Evolutionary conservation across 2,113 vertebrate genomes (phyloP).

Genomic region (Naja naja): DNA sequence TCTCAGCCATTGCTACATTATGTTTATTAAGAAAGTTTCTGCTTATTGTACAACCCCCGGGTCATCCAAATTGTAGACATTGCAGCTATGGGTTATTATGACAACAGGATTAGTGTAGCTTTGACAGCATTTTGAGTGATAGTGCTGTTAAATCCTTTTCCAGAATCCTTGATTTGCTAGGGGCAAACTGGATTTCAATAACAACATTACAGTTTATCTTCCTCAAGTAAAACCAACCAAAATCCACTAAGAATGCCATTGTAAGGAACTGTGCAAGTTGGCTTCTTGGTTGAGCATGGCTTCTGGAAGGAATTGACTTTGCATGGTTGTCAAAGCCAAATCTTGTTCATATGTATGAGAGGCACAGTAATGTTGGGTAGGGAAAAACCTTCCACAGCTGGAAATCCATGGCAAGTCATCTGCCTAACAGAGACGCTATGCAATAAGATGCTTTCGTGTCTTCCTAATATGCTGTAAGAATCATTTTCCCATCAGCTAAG

Average conservation of each 20-base stretch:
- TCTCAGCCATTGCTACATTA: background rate
- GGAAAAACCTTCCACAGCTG: conserved; percentile 46
- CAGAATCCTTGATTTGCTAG: background rate
- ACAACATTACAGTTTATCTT: background rate
- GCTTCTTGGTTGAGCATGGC: background rate
- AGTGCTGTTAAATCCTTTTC: background rate
- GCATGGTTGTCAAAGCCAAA: background rate
- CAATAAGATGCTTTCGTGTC: conserved; percentile 58
- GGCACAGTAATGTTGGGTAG: background rate
- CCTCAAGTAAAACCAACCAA: background rate
- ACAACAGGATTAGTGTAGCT: background rate
- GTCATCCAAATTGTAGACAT: background rate
- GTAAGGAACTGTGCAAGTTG: background rate
- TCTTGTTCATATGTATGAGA: background rate
- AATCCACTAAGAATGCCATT: background rate
- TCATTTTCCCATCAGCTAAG: conserved; percentile 53
- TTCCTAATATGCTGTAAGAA: conserved; percentile 53
- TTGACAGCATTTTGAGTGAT: background rate
- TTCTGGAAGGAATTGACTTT: background rate
- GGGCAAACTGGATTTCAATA: background rate
- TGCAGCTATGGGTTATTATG: background rate
- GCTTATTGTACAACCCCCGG: background rate
- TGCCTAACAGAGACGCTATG: conserved; percentile 43
- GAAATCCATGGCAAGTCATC: conserved; percentile 52
- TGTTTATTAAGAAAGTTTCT: too few species aligned